These are phyloP conservation scores for Acrocephalus scirpaceus DNA, from an alignment of 2,797 vertebrate species.

Conservation along the genomic window DNA sequence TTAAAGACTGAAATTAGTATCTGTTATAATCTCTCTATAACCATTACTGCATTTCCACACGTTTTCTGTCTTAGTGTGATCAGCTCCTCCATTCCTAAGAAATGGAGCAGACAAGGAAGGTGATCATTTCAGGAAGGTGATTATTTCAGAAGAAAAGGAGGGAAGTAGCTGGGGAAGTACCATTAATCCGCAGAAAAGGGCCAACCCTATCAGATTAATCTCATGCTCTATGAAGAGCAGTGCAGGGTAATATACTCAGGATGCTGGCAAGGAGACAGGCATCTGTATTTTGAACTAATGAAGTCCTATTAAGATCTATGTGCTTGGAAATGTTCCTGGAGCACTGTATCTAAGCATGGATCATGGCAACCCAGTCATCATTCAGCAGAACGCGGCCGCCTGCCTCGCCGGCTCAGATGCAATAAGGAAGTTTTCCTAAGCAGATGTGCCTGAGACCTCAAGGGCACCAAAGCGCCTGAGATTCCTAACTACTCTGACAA, in stretches of 20 bases:
- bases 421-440: conserved; percentile 52
- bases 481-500: conserved; percentile 38
- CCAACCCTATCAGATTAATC: conserved; percentile 10
- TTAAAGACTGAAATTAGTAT: background rate
- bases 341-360: background rate
- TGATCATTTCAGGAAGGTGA: background rate
- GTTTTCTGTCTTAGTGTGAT: background rate
- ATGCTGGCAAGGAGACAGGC: conserved; percentile 44
- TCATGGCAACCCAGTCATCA: background rate
- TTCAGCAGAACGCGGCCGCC: background rate
- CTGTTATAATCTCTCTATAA: background rate
- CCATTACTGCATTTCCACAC: background rate
- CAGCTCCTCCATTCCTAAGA: background rate
- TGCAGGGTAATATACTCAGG: background rate
- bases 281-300: conserved; percentile 53
- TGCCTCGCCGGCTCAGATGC: background rate
- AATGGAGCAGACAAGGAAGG: background rate
- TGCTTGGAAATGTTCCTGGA: conserved; percentile 52
- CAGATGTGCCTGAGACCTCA: conserved; percentile 60
- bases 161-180: background rate
- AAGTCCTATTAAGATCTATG: conserved; percentile 47
- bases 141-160: background rate
- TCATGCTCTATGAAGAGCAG: background rate
- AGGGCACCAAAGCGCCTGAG: conserved; percentile 52
- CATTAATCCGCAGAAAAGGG: background rate